These are phyloP conservation scores for Philaenus spumarius DNA, from an alignment of 1,140 invertebrate species.

Conservation along the genomic window DNA sequence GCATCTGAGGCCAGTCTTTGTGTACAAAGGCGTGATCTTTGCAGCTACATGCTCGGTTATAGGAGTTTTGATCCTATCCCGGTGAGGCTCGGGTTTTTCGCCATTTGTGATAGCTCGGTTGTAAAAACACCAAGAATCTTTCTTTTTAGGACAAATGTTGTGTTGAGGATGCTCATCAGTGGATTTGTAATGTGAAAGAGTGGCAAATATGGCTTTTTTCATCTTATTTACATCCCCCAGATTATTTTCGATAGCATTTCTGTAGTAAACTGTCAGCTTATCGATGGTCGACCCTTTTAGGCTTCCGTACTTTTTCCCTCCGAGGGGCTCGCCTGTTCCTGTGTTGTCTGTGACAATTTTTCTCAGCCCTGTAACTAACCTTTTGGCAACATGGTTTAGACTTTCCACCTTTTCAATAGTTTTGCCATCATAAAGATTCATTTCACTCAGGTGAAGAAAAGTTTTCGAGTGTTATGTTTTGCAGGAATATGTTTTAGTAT, in stretches of 20 bases:
- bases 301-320: no score
- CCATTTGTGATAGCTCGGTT: background rate
- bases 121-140: constrained; percentile 1
- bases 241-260: constrained; percentile 12
- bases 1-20: background rate
- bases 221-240: constrained; percentile 6
- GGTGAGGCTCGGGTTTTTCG: background rate
- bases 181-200: background rate
- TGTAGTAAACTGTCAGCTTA: no score
- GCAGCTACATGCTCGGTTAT: background rate
- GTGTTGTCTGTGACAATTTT: no score
- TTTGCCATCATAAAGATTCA: no score
- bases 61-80: background rate
- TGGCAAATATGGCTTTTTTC: constrained; percentile 1
- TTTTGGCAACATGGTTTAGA: constrained; percentile 31
- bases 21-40: background rate
- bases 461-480: no score
- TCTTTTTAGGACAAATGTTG: background rate
- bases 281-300: no score
- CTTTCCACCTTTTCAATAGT: constrained; percentile 30
- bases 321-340: no score
- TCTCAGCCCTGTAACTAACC: constrained; percentile 25
- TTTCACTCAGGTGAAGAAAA: no score
- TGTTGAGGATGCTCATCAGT: background rate
- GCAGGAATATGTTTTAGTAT: no score